phyloP scores from a whole-genome alignment of 1,140 invertebrate genomes.

The Orchestia grillus region DNA sequence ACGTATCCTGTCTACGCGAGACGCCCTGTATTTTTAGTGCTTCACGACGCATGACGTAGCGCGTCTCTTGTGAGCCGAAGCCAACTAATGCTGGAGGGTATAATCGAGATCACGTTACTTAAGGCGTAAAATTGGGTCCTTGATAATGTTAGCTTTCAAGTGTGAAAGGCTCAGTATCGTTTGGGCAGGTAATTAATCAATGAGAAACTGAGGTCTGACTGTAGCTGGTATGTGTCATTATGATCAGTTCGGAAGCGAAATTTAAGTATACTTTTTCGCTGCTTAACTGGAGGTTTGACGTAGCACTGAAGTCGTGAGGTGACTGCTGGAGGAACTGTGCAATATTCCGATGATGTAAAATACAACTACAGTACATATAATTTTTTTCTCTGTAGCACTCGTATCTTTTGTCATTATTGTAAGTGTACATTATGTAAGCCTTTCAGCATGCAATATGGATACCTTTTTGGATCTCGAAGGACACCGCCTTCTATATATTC shows the following conservation, averaged over 20 bases:
- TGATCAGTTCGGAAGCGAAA: background rate
- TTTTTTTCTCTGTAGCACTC: background rate
- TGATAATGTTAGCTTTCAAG: background rate
- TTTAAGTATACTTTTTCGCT: background rate
- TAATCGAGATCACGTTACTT: background rate
- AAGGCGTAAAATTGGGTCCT: background rate
- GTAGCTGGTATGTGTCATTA: background rate
- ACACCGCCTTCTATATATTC: no score
- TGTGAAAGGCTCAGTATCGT: background rate
- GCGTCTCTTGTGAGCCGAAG: background rate
- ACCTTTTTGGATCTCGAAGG: no score
- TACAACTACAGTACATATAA: background rate
- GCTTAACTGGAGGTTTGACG: background rate
- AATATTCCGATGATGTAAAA: background rate
- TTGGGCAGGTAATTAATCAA: background rate
- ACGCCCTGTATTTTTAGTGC: background rate
- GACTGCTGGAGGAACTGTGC: background rate
- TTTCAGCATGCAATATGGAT: no score
- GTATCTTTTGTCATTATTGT: no score
- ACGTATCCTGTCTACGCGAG: background rate
- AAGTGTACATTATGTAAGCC: no score
- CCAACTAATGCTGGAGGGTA: background rate
- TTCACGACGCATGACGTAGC: background rate
- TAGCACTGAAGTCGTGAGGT: background rate
- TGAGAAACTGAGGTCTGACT: background rate